Conservation (phyloP, 2,888 invertebrate species). For the Xylophagus ater region DNA sequence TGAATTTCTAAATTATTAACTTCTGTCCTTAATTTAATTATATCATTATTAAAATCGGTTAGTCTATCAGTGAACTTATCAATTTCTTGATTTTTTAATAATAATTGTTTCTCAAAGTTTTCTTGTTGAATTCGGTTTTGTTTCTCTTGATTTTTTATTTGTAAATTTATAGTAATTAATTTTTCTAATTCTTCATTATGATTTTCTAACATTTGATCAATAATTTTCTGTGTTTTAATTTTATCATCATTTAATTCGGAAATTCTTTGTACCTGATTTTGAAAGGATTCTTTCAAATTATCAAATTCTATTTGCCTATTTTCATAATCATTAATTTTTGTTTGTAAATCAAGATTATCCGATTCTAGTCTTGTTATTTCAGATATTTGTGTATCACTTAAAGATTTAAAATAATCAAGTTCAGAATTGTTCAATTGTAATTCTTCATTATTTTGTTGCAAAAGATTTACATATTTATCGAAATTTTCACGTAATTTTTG, state of each 20-base stretch:
- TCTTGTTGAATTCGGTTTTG: no score
- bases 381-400: background rate
- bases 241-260: constrained; percentile 6
- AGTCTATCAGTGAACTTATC: no score
- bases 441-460: constrained; percentile 10
- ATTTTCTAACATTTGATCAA: no score
- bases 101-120: no score
- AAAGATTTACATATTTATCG: constrained; percentile 9
- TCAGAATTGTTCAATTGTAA: constrained; percentile 10
- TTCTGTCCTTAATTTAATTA: constrained; percentile 1
- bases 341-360: background rate
- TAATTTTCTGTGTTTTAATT: no score
- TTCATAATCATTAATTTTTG: background rate
- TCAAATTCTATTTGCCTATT: background rate
- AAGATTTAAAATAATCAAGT: constrained; percentile 4
- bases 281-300: background rate
- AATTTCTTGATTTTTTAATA: no score
- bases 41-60: no score
- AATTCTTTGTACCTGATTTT: constrained; percentile 1
- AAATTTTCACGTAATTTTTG: constrained; percentile 10
- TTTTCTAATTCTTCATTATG: no score
- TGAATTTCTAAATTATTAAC: constrained; percentile 1
- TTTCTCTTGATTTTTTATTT: no score
- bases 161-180: no score
- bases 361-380: constrained; percentile 1